Conservation (phyloP, 1,140 invertebrate species). For the Heliconius congener region DNA sequence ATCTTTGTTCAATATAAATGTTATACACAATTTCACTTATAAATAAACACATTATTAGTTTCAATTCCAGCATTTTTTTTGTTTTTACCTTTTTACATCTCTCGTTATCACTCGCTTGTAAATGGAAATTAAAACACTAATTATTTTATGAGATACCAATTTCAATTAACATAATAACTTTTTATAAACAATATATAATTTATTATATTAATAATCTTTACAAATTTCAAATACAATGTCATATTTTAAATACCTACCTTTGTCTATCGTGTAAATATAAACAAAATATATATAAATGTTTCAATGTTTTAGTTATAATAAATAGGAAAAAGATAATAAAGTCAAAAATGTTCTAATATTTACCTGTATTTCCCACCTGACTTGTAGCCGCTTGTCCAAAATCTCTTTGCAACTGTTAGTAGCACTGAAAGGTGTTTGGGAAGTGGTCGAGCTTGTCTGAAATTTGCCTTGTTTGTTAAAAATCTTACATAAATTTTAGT, state of each 20-base stretch:
- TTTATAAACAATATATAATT: neutral
- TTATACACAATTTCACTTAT: neutral
- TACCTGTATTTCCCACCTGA: conserved; percentile 88
- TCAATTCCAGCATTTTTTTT: conserved; percentile 14
- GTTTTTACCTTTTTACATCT: conserved; percentile 56
- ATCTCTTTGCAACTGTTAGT: conserved; percentile 90
- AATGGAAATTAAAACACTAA: conserved; percentile 41
- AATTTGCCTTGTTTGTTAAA: conserved; percentile 45
- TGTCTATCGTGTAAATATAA: neutral
- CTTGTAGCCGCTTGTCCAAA: conserved; percentile 88
- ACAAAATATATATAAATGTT: neutral
- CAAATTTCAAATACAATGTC: neutral
- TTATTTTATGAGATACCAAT: conserved; percentile 26
- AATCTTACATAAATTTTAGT: neutral
- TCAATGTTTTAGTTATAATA: neutral
- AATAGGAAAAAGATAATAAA: neutral
- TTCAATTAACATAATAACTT: neutral
- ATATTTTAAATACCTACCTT: neutral
- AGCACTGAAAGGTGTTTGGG: conserved; percentile 81
- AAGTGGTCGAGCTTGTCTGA: conserved; percentile 88
- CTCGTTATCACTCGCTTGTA: conserved; percentile 56
- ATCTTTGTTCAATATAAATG: too few relatives aligned
- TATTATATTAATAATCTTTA: neutral
- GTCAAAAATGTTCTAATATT: conserved; percentile 20
- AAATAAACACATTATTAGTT: conserved; percentile 18